Evolutionary conservation across 1,140 invertebrate genomes (phyloP).

Genomic region (Platyura marginata): DNA sequence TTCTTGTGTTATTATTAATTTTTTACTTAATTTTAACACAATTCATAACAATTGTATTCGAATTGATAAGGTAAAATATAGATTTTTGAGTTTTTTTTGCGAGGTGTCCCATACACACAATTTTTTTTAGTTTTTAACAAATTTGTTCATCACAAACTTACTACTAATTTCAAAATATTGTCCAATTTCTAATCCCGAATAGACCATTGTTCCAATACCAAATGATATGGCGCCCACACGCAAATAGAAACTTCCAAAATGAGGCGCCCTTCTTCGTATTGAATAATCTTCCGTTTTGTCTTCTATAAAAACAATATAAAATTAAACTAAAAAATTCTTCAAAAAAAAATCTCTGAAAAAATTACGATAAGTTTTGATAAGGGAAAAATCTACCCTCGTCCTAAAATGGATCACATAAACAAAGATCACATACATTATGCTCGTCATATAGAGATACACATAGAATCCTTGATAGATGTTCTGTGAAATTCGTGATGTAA

Average conservation of each 20-base stretch:
- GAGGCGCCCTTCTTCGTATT: conserved; percentile 21
- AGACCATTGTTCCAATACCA: conserved; percentile 81
- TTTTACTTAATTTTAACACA: too few relatives aligned
- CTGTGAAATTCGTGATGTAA: conserved; percentile 36
- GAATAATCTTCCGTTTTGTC: not conserved
- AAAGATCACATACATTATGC: conserved; percentile 54
- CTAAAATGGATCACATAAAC: conserved; percentile 50
- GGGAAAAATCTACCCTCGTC: conserved; percentile 31
- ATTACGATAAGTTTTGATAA: conserved; percentile 27
- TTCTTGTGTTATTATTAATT: too few relatives aligned
- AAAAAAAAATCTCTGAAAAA: conserved; percentile 8
- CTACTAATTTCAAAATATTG: conserved; percentile 65
- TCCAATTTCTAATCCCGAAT: conserved; percentile 72
- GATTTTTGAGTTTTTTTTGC: too few relatives aligned
- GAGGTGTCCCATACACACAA: too few relatives aligned
- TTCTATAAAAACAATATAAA: not conserved
- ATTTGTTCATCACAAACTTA: too few relatives aligned
- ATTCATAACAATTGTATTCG: not conserved
- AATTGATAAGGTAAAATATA: too few relatives aligned
- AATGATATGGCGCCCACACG: conserved; percentile 77
- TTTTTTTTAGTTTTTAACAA: too few relatives aligned
- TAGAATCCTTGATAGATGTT: conserved; percentile 59
- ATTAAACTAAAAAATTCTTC: not conserved
- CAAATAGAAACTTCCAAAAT: conserved; percentile 76
- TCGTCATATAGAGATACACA: conserved; percentile 54